Evolutionary conservation across 2,888 invertebrate species (phyloP).

Genomic region (Megastigmus dorsalis): DNA sequence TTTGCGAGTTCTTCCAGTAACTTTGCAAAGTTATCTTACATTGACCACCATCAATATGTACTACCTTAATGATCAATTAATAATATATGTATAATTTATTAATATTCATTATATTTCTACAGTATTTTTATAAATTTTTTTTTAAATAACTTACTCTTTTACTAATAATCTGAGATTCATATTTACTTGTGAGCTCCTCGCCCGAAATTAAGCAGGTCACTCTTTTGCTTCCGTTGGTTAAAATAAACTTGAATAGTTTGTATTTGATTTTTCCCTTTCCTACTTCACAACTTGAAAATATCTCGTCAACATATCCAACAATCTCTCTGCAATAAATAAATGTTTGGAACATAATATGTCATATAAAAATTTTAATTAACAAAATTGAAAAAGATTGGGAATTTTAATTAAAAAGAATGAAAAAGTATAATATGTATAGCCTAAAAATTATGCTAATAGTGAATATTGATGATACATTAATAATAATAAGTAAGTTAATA

Average conservation of each 20-base stretch:
- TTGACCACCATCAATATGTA: conserved; percentile 9
- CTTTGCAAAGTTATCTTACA: not conserved
- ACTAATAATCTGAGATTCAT: not conserved
- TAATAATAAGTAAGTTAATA: not conserved
- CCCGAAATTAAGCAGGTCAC: not conserved
- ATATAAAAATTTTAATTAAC: no score
- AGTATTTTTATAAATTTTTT: not conserved
- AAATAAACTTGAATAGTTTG: not conserved
- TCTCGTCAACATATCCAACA: not conserved
- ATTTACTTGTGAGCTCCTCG: not conserved
- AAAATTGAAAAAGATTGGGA: no score
- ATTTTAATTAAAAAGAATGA: no score
- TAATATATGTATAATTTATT: not conserved
- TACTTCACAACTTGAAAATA: not conserved
- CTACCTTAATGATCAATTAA: not conserved
- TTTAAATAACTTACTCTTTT: not conserved
- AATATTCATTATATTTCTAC: not conserved
- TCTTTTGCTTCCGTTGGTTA: not conserved
- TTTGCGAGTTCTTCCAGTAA: not conserved
- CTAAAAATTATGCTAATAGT: no score
- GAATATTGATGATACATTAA: no score
- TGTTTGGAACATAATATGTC: no score
- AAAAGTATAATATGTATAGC: no score
- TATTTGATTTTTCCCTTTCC: not conserved
- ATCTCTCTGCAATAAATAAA: no score